Conservation (phyloP, 2,797 vertebrate species). For the Enteromius paludinosus region DNA sequence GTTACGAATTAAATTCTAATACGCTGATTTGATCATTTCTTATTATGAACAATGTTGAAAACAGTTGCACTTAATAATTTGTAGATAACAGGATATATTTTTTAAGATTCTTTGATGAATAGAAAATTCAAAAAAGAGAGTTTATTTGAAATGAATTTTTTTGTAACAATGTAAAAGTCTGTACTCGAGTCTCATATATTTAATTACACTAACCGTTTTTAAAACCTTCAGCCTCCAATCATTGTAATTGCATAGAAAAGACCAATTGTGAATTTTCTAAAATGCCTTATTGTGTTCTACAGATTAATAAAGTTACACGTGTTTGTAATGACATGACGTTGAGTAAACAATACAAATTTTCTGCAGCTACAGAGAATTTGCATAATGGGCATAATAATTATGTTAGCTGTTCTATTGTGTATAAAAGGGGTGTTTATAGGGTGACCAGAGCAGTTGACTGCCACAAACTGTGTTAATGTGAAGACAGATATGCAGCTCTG, state of each 20-base stretch:
- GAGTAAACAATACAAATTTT: not conserved
- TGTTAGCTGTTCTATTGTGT: not conserved
- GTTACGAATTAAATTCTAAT: not conserved
- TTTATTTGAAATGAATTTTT: not conserved
- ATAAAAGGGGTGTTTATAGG: not conserved
- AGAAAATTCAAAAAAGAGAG: not conserved
- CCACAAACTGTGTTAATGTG: slow-evolving; percentile 57
- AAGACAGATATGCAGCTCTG: slow-evolving; percentile 26
- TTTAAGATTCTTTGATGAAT: not conserved
- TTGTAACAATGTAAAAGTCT: not conserved
- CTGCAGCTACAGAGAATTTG: not conserved
- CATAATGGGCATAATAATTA: not conserved
- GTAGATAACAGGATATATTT: not conserved
- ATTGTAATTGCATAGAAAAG: not conserved
- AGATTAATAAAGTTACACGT: not conserved
- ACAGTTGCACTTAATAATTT: not conserved
- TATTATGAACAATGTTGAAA: not conserved
- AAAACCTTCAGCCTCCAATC: not conserved
- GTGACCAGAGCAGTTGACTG: slow-evolving; percentile 65
- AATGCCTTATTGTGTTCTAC: not conserved
- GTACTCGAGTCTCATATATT: not conserved
- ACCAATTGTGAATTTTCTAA: not conserved
- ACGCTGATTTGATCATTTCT: not conserved
- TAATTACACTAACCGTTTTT: not conserved
- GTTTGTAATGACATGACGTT: not conserved